Conservation (phyloP, 2,888 invertebrate species). For the Lacanobia wlatinum region DNA sequence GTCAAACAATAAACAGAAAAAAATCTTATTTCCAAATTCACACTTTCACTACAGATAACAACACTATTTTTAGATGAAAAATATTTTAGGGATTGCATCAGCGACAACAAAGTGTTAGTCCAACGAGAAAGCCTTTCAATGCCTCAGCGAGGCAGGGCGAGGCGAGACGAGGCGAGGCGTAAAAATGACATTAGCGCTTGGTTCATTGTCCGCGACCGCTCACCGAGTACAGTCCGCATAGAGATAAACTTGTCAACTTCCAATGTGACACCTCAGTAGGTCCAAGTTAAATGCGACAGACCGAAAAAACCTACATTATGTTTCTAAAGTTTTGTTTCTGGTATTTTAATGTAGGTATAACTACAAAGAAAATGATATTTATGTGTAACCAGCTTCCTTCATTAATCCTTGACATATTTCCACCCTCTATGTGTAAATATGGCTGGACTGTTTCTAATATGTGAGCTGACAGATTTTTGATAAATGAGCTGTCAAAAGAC, state of each 20-base stretch:
- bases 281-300: constrained; percentile 2
- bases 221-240: constrained; percentile 30
- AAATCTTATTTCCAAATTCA: background rate
- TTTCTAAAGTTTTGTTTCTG: background rate
- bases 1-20: background rate
- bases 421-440: background rate
- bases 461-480: constrained; percentile 18
- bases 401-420: constrained; percentile 19
- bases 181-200: constrained; percentile 56
- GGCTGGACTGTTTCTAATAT: constrained; percentile 30
- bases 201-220: constrained; percentile 62
- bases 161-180: constrained; percentile 38
- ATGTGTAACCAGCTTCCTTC: background rate
- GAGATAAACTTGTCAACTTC: constrained; percentile 60
- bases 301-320: background rate
- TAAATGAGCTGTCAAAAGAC: constrained; percentile 24
- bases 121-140: constrained; percentile 50
- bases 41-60: background rate
- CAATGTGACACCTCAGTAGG: constrained; percentile 27
- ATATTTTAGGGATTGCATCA: constrained; percentile 21
- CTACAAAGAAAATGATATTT: background rate
- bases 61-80: constrained; percentile 9
- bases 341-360: background rate
- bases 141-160: constrained; percentile 23
- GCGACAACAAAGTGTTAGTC: constrained; percentile 49